Conservation (phyloP, 2,113 vertebrate species). For the Orientallactaga bullata region DNA sequence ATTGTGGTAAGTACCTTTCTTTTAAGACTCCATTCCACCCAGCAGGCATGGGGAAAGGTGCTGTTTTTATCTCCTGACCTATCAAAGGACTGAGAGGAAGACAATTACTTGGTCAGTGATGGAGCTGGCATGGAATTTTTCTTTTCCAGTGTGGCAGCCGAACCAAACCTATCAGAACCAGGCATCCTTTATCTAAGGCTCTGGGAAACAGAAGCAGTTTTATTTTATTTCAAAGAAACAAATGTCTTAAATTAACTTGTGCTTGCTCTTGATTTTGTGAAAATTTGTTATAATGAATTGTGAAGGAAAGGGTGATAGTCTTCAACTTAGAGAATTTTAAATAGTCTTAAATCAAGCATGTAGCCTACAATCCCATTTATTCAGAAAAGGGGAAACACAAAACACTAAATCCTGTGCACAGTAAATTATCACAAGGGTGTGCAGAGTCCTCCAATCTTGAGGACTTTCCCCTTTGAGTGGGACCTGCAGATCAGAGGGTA, state of each 20-base stretch:
- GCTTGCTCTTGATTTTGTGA: conserved; percentile 71
- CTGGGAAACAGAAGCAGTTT: conserved; percentile 30
- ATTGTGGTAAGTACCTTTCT: background rate
- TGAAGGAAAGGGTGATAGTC: conserved; percentile 24
- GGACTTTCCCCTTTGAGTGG: conserved; percentile 46
- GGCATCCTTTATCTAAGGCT: conserved; percentile 53
- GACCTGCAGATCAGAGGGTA: conserved; percentile 69
- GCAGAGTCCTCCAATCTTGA: background rate
- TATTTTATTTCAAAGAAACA: conserved; percentile 68
- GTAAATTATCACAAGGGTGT: conserved; percentile 71
- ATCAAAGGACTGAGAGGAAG: background rate
- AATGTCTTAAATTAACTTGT: conserved; percentile 64
- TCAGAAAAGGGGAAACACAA: conserved; percentile 55
- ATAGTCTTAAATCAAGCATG: conserved; percentile 75
- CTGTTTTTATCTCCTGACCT: background rate
- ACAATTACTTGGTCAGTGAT: background rate
- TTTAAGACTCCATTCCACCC: background rate
- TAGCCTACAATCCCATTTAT: conserved; percentile 65
- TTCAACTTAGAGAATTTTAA: conserved; percentile 71
- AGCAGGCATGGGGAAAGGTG: background rate
- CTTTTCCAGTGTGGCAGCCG: conserved; percentile 42
- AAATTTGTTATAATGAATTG: conserved; percentile 69
- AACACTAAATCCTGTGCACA: conserved; percentile 74
- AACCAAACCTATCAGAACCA: conserved; percentile 41
- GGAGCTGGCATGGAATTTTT: background rate